Evolutionary conservation across 2,888 invertebrate species (phyloP).

Genomic region (Ophion slaviceki): DNA sequence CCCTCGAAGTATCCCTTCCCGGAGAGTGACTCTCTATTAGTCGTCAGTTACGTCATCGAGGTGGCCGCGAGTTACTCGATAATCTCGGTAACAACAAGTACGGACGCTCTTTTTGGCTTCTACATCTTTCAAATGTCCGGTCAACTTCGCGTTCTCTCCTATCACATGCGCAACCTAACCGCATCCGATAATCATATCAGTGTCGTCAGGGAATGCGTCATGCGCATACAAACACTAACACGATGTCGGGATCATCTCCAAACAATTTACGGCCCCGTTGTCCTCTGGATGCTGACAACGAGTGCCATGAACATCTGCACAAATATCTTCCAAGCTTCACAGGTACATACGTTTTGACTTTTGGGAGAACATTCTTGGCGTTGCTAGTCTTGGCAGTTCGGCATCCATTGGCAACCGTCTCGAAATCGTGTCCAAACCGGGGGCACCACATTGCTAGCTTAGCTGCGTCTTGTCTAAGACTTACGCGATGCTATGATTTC

Average conservation of each 20-base stretch:
- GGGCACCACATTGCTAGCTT: neutral
- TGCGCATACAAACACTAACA: constrained; percentile 64
- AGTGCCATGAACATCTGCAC: constrained; percentile 72
- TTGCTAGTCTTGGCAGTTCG: neutral
- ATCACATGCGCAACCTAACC: constrained; percentile 51
- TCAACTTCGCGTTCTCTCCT: constrained; percentile 64
- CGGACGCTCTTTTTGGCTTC: constrained; percentile 71
- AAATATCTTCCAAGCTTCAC: constrained; percentile 71
- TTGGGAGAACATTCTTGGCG: neutral
- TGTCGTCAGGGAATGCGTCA: constrained; percentile 60
- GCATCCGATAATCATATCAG: constrained; percentile 39
- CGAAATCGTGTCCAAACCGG: no score
- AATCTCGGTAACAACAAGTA: constrained; percentile 63
- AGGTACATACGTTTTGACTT: constrained; percentile 51
- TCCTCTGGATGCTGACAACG: constrained; percentile 68
- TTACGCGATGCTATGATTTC: neutral
- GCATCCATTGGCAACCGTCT: no score
- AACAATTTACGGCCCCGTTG: constrained; percentile 69
- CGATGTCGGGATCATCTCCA: constrained; percentile 66
- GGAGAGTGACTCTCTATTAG: constrained; percentile 60
- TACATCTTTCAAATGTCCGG: constrained; percentile 72
- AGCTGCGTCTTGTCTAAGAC: neutral
- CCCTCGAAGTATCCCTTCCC: constrained; percentile 69
- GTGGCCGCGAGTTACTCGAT: constrained; percentile 42
- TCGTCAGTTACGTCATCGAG: constrained; percentile 65